phyloP scores from a whole-genome alignment of 2,113 vertebrate genomes.

The Hemiscyllium ocellatum region DNA sequence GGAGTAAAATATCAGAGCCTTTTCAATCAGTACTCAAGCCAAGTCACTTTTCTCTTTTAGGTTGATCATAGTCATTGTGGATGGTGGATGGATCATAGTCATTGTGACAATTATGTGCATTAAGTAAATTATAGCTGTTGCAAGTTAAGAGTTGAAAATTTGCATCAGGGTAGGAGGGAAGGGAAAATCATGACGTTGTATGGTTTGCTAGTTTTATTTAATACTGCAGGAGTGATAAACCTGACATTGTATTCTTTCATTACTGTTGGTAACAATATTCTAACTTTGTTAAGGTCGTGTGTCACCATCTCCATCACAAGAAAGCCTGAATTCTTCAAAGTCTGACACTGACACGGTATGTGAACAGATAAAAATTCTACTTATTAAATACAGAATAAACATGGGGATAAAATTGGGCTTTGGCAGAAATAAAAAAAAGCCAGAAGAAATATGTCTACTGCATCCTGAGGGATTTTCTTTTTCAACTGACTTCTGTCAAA shows the following conservation, averaged over 20 bases:
- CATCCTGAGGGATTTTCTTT: background rate
- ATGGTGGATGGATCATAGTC: background rate
- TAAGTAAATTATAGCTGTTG: background rate
- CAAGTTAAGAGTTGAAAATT: background rate
- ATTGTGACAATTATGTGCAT: background rate
- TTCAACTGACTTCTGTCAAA: background rate
- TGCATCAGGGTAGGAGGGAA: background rate
- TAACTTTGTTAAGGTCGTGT: slow-evolving; percentile 72
- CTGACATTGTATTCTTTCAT: background rate
- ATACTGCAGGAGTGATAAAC: background rate
- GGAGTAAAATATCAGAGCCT: background rate
- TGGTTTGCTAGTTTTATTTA: background rate
- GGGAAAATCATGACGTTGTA: too few relatives aligned
- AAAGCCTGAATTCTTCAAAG: slow-evolving; percentile 94
- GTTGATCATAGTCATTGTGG: background rate
- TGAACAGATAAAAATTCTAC: slow-evolving; percentile 28
- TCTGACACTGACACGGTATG: slow-evolving; percentile 88
- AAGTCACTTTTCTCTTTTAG: too few relatives aligned
- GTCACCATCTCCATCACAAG: slow-evolving; percentile 95
- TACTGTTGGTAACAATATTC: slow-evolving; percentile 11
- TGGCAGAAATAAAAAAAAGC: too few relatives aligned
- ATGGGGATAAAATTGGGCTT: background rate
- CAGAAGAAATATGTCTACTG: background rate
- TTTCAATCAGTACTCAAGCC: background rate
- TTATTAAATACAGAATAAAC: background rate